A percentile compares a stretch with the other conserved stretches of the same genome.
These are phyloP conservation scores for Palaemon carinicauda DNA, from an alignment of 1,140 invertebrate species.

Conservation along the genomic window DNA sequence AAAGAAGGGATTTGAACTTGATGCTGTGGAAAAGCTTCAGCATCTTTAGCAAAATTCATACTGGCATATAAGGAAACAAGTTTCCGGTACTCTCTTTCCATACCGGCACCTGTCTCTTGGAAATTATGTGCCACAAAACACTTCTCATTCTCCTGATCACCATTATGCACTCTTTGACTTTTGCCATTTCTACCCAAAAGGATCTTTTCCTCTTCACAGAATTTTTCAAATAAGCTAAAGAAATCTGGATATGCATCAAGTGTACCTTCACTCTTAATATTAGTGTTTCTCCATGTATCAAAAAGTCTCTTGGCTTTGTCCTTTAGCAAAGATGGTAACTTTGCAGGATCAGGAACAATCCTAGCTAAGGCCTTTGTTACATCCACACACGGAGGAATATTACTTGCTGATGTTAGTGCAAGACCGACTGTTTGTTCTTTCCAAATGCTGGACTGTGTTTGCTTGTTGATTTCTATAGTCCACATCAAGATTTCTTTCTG, in stretches of 20 bases:
- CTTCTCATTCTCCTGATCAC: too few relatives aligned
- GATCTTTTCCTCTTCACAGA: too few relatives aligned
- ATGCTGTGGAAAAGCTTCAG: constrained; percentile 15
- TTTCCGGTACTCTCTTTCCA: constrained; percentile 22
- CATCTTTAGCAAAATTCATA: constrained; percentile 27
- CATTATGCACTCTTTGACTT: too few relatives aligned
- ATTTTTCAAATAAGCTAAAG: too few relatives aligned
- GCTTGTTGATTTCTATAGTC: not conserved
- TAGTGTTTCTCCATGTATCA: constrained; percentile 24
- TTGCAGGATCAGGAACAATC: not conserved
- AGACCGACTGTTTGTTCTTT: constrained; percentile 4
- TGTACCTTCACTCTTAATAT: not conserved
- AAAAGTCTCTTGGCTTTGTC: constrained; percentile 24
- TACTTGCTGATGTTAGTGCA: constrained; percentile 22
- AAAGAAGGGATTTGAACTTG: not conserved
- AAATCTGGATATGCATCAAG: too few relatives aligned
- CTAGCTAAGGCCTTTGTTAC: not conserved
- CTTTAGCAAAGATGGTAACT: constrained; percentile 20
- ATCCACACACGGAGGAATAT: not conserved
- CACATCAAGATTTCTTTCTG: constrained; percentile 6
- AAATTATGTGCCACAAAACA: too few relatives aligned
- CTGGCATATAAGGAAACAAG: constrained; percentile 20
- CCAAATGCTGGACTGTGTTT: not conserved
- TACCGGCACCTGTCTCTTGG: not conserved
- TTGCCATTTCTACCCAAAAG: too few relatives aligned